A percentile compares a stretch with the other conserved stretches of the same genome.
Evolutionary conservation across 35 echinoderm and acorn worm genomes (phyloP).

Genomic region (Eucidaris tribuloides): DNA sequence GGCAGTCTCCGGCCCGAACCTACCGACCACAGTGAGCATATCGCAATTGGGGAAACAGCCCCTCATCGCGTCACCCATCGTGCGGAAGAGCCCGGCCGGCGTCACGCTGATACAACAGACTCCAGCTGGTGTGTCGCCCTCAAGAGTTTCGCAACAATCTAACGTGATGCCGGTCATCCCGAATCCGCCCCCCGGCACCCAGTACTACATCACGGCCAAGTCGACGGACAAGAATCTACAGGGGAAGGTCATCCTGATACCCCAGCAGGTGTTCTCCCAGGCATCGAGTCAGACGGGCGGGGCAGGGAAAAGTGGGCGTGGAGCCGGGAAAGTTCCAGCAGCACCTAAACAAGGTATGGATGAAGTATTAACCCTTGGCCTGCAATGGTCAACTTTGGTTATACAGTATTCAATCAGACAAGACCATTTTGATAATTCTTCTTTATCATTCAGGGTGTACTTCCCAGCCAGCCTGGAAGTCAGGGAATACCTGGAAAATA

Average conservation of each 20-base stretch:
- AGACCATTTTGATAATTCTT: too few species aligned
- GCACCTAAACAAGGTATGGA: slow-evolving; percentile 11
- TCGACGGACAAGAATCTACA: slow-evolving; percentile 96
- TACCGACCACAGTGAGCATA: slow-evolving; percentile 1
- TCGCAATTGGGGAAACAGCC: neutral
- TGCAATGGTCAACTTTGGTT: too few species aligned
- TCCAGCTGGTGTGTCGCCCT: neutral
- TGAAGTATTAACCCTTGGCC: neutral
- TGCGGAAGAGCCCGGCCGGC: neutral
- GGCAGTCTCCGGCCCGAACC: neutral
- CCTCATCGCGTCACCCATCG: neutral
- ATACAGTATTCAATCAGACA: too few species aligned
- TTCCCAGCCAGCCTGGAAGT: too few species aligned
- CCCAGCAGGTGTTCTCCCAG: slow-evolving; percentile 93
- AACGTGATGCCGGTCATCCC: slow-evolving; percentile 37
- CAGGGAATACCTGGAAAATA: too few species aligned
- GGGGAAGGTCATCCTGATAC: slow-evolving; percentile 96
- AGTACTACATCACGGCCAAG: slow-evolving; percentile 96
- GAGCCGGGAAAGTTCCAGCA: slow-evolving; percentile 10
- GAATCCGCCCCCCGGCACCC: slow-evolving; percentile 74
- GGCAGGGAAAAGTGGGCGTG: slow-evolving; percentile 22
- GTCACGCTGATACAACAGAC: slow-evolving; percentile 1
- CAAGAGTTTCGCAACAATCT: neutral
- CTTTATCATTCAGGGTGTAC: too few species aligned
- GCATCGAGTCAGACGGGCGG: slow-evolving; percentile 52